Base-by-base conservation (phyloP, 2,888 invertebrate genomes). In the Callyntrura sp. region DNA sequence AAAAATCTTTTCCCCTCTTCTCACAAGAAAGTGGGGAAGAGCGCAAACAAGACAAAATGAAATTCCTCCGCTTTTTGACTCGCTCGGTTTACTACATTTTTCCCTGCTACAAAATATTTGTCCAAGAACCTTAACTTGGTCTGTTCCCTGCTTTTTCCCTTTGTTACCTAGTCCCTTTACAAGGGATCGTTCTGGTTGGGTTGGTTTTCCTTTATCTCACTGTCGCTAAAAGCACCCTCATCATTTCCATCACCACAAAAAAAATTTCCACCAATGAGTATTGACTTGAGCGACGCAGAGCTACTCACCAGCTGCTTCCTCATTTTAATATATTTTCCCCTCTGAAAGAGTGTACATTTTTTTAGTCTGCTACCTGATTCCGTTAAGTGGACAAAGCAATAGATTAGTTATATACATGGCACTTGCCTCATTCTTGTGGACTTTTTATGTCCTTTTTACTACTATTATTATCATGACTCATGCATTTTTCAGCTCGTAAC, bases 21-120 rank as follows among this genome's bases (percentile, higher is more conserved):
- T 73, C 48, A 5, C 20, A 14, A 48, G 73, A 73, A 48, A 45
- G 48, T 20, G 73, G 12, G 23, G 73, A 12, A 23, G 68, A 35
- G 17, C 20, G 45, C 43, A 48, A 23, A 48, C 23, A 20, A 48
- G 48, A 73, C 48, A 48, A 73, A 73, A 73, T 73, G 73, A 73
- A 73, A 73, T 73, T 73, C 73, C 51, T 35, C 35, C 35, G 6
- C 60, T 60, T 17, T 60, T 17, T 60, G 17, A 17, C 60, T 60
- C n/a, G 8, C 8, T 60, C 8, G 6, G 8, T 3, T 4, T 60
- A 3, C 2, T 60, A n/a, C n/a, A n/a, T 60, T 60, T 17, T 60
- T 60, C 17, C 12, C 17, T 17, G 17, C n/a, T 6, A n/a, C 9
- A 20, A 45, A 73, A 23, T 1, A 23, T 6, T 62, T 45, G 73